phyloP scores from a whole-genome alignment of 2,797 vertebrate genomes.

The Sciurus carolinensis region DNA sequence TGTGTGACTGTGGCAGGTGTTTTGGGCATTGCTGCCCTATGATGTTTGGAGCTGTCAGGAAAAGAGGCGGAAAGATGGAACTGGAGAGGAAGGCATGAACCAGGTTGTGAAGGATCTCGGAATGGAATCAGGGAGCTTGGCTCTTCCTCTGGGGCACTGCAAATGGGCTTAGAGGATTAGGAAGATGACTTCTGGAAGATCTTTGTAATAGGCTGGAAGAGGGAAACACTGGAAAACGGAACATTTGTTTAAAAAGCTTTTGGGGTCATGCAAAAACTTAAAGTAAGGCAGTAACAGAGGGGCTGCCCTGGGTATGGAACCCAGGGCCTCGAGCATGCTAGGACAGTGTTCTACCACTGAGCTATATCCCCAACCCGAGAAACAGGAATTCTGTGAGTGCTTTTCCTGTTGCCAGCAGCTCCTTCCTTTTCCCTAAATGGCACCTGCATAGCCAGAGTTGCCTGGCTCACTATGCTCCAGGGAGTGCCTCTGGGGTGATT shows the following conservation, averaged over 20 bases:
- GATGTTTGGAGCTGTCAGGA: background rate
- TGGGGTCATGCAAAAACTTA: background rate
- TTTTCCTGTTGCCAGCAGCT: too few relatives aligned
- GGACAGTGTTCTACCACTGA: background rate
- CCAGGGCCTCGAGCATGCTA: too few relatives aligned
- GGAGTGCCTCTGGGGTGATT: accelerated
- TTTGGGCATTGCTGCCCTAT: background rate
- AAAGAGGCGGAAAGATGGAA: background rate
- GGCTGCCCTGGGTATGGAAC: background rate
- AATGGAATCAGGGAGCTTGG: background rate
- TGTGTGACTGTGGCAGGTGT: accelerated
- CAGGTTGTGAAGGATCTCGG: background rate
- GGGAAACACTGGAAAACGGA: background rate
- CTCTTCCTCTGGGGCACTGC: background rate
- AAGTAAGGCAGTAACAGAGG: background rate
- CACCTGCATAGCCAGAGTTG: background rate
- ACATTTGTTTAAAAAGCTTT: background rate
- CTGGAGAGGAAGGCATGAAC: background rate
- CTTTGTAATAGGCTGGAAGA: background rate
- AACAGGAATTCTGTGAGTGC: background rate
- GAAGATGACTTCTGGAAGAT: background rate
- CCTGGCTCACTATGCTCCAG: accelerated
- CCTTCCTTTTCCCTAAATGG: background rate
- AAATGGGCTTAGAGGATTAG: background rate
- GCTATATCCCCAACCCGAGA: too few relatives aligned